Evolutionary conservation across 2,797 vertebrate genomes (phyloP).

Genomic region (Emys orbicularis): DNA sequence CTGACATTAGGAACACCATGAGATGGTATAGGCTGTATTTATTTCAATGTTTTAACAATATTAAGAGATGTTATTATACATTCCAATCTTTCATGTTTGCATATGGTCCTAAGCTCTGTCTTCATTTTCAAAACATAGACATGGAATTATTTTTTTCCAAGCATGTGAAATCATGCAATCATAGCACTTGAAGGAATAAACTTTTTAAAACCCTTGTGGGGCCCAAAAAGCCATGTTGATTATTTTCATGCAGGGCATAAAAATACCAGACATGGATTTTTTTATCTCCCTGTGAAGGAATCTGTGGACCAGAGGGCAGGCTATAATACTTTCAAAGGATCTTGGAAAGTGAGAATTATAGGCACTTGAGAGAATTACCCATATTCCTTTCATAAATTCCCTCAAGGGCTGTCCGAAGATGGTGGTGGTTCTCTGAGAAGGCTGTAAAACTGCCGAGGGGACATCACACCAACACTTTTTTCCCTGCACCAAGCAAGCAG

Average conservation of each 20-base stretch:
- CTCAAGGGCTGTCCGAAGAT: slow-evolving; percentile 54
- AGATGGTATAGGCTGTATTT: neutral
- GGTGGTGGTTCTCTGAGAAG: slow-evolving; percentile 46
- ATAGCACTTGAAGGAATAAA: neutral
- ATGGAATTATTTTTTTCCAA: neutral
- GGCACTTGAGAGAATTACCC: slow-evolving; percentile 56
- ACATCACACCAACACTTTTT: neutral
- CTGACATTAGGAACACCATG: neutral
- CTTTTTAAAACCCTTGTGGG: slow-evolving; percentile 10
- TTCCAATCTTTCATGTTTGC: neutral
- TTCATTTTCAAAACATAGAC: slow-evolving; percentile 42
- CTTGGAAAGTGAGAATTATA: slow-evolving; percentile 65
- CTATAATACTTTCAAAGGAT: slow-evolving; percentile 42
- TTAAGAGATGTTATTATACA: neutral
- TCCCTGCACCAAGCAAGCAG: neutral
- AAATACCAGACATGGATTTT: slow-evolving; percentile 56
- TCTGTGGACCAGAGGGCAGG: neutral
- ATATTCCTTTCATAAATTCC: slow-evolving; percentile 50
- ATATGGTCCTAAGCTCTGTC: slow-evolving; percentile 11
- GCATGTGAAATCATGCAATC: neutral
- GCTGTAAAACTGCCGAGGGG: slow-evolving; percentile 52
- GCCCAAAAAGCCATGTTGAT: slow-evolving; percentile 22
- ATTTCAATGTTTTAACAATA: neutral
- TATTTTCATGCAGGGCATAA: slow-evolving; percentile 71
- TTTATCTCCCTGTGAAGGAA: slow-evolving; percentile 64